phyloP scores from a whole-genome alignment of 2,113 vertebrate species.

The Dasyornis broadbenti region DNA sequence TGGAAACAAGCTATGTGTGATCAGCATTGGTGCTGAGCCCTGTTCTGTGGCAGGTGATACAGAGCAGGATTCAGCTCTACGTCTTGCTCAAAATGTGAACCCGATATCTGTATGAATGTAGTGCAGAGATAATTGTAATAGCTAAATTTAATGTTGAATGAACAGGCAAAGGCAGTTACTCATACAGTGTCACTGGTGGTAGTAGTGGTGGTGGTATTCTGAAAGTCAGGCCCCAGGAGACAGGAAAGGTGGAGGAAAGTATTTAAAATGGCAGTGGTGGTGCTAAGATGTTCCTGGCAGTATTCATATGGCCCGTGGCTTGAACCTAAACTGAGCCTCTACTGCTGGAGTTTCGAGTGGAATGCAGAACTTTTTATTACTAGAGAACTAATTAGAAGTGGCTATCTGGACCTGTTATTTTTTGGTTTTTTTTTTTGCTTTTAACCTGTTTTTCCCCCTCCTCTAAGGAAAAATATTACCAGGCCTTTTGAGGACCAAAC shows the following conservation, averaged over 20 bases:
- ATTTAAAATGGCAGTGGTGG: background rate
- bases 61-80: background rate
- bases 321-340: background rate
- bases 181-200: background rate
- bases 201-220: background rate
- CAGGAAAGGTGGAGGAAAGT: background rate
- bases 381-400: background rate
- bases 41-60: background rate
- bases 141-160: background rate
- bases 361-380: background rate
- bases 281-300: background rate
- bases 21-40: background rate
- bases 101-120: background rate
- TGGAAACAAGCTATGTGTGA: rapidly evolving
- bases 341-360: background rate
- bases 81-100: background rate
- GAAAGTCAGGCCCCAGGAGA: background rate
- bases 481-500: slow-evolving; percentile 96
- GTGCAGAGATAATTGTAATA: background rate
- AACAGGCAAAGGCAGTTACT: background rate
- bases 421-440: background rate
- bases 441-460: background rate
- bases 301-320: background rate
- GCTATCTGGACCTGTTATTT: background rate
- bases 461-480: slow-evolving; percentile 90